Evolutionary conservation across 1,140 invertebrate genomes (phyloP), one percentile per base, ranked within the genome.

Genomic region (Drosophila lacteicornis): DNA sequence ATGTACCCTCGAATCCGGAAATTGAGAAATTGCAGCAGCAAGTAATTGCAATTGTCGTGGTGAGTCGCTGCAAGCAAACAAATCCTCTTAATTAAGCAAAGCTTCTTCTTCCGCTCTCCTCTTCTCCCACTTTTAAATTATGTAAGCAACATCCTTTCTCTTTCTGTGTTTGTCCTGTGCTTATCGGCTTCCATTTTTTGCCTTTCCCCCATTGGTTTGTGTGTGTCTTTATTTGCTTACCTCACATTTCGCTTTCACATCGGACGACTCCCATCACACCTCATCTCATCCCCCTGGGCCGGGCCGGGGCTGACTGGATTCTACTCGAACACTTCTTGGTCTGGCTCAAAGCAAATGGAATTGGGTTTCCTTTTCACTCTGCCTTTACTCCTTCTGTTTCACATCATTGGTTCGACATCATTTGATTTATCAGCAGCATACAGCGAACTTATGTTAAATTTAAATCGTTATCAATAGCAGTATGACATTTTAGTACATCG

Each of bases 11-110:
- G 19, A 91, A 91, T 91, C 81, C 85, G 65, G 92, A 92, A 77
- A 91, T 93, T 51, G 84, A 93, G 61, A 91, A 92, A 58, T 58
- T 93, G 66, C 92, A 93, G 62, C 85, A 87, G 62, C 92, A 93
- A 91, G 92, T 93, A 12, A 92, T 91, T 78, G 91, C 86, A 42
- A 93, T 93, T 75, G 91, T 93, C 59, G 83, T 91, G 91, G 92
- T 93, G 74, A 87, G 92, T 92, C 40, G 13, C 25, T 68, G 42
- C 67, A 12, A 78, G 51, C 51, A 67, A 67, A 60, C 68, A 59
- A 80, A 65, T 81, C 62, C 58, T 66, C 49, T 74, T 67, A 58
- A 74, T 74, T 73, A 73, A 33, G 46, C 70, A 25, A 60, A 73
- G 68, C 74, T 65, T 33, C 38, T 33, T n/a, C 50, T 17, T 69